Base-by-base conservation (phyloP, 1,140 invertebrate species). In the Telenomus remus region DNA sequence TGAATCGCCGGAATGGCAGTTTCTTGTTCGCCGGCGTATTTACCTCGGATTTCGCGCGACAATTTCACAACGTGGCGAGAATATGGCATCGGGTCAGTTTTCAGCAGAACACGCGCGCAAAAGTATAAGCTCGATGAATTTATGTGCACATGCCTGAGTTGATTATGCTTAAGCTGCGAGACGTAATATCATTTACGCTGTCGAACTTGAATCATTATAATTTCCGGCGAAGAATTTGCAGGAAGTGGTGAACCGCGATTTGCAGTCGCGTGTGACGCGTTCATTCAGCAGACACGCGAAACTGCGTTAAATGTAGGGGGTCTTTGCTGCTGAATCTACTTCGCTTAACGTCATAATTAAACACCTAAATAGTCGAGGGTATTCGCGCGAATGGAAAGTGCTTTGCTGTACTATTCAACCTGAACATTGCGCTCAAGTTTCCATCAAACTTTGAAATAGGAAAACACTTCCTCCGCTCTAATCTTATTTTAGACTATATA, bases 381-480 rank as follows among this genome's bases (percentile, higher is more conserved):
- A 61, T 61, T 63, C 66, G 44, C 46, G 49, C 61, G 73, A 71
- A 55, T 48, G 14, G 56, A 14, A 63, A 71, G 66, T 61, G 56
- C 74, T 77, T 66, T 71, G 51, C 74, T 37, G 53, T 47, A 49
- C 68, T 55, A 57, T 69, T 73, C 43, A 65, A 39, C 43, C 59
- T 51, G 64, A 78, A 63, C 59, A 57, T 42, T 59, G 46, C 51
- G 49, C 59, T 46, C 59, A 68, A 73, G 60, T 64, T 69, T 78
- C 69, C 63, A 73, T 78, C 69, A 78, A 73, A 73, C 69, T 78
- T 78, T 69, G 50, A 69, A 72, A 69, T 55, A 55, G 55, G 54
- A 47, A 66, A 74, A 60, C 63, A 68, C 51, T 61, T 61, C 55
- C 56, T 63, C 47, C 33, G 49, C 50, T 55, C 63, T 63, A 66